Conservation (phyloP, 2,888 invertebrate genomes). For the Stenotaenia linearis region DNA sequence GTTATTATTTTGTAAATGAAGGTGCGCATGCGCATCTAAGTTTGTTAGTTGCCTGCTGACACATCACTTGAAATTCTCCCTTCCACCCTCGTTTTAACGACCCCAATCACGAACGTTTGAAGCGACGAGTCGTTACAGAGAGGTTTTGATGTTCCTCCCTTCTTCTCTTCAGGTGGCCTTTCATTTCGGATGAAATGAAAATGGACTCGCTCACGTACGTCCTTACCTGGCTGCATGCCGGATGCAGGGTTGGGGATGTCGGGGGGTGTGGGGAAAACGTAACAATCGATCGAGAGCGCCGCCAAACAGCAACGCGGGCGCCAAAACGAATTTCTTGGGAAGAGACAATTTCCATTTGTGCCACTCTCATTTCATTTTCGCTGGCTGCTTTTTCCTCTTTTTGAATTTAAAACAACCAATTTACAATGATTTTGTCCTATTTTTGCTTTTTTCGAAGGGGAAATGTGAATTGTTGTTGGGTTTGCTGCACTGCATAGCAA, state of each 20-base stretch:
- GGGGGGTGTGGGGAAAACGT: not conserved
- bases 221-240: slow-evolving; percentile 13
- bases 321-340: slow-evolving; percentile 12
- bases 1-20: not conserved
- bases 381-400: not conserved
- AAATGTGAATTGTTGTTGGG: not conserved
- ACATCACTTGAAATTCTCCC: not conserved
- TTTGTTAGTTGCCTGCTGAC: not conserved
- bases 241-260: not conserved
- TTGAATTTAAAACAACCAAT: not conserved
- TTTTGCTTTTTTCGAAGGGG: not conserved
- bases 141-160: not conserved
- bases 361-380: not conserved
- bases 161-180: not conserved
- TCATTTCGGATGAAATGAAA: not conserved
- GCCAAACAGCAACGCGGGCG: slow-evolving; percentile 4
- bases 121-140: not conserved
- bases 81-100: not conserved
- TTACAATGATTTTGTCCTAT: not conserved
- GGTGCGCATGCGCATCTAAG: not conserved
- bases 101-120: not conserved
- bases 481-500: too few species aligned
- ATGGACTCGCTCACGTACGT: not conserved
- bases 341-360: not conserved
- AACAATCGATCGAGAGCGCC: not conserved